Evolutionary conservation across 2,888 invertebrate species (phyloP).

Genomic region (Euzophera pinguis): DNA sequence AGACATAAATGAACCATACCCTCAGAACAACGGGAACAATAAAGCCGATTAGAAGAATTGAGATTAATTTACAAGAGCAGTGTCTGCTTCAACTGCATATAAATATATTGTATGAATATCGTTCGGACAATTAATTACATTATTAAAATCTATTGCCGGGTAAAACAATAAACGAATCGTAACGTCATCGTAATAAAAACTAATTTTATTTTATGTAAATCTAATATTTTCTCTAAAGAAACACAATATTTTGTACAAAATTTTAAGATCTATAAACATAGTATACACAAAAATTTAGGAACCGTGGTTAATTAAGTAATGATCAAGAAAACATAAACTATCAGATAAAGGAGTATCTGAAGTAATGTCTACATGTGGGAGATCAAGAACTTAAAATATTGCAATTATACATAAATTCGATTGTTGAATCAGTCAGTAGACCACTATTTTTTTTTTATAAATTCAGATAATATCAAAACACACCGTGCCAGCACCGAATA

Average conservation of each 20-base stretch:
- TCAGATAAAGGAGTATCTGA: conserved; percentile 57
- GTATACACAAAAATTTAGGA: conserved; percentile 11
- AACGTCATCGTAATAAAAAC: background rate
- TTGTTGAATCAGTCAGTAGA: conserved; percentile 13
- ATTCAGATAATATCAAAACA: conserved; percentile 5
- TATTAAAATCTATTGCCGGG: background rate
- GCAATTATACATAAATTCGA: conserved; percentile 16
- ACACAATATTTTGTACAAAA: conserved; percentile 3
- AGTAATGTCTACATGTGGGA: conserved; percentile 45
- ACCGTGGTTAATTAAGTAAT: conserved; percentile 12
- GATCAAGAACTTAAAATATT: conserved; percentile 10
- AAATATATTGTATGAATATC: conserved; percentile 27
- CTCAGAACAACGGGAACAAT: conserved; percentile 26
- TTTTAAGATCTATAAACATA: conserved; percentile 8
- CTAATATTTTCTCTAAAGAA: conserved; percentile 3
- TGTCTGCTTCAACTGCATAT: conserved; percentile 23
- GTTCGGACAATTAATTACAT: background rate
- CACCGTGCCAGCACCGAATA: conserved; percentile 5
- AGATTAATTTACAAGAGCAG: conserved; percentile 27
- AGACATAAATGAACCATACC: background rate
- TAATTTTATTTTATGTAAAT: conserved; percentile 7
- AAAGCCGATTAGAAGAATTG: conserved; percentile 36
- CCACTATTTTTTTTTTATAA: background rate
- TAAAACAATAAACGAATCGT: too few species aligned
- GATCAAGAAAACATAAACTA: conserved; percentile 40